Evolutionary conservation across 2,113 vertebrate species (phyloP).

Genomic region (Sinosuthora webbiana): DNA sequence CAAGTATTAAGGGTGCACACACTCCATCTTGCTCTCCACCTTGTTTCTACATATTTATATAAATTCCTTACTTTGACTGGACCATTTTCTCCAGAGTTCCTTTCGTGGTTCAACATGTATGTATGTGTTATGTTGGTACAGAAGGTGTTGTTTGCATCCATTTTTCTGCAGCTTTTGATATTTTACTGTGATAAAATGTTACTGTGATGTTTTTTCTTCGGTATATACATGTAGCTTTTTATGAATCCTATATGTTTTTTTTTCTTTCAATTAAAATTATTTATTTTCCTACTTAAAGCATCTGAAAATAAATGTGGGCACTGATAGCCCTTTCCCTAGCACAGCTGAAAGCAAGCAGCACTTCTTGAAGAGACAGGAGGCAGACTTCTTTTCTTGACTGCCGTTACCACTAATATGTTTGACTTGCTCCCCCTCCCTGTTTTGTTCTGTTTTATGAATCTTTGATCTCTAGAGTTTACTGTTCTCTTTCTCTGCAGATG

Average conservation of each 20-base stretch:
- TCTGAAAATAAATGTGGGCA: not conserved
- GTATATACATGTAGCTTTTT: not conserved
- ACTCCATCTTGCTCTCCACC: not conserved
- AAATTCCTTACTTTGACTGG: not conserved
- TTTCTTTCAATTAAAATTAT: not conserved
- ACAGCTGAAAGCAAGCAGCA: not conserved
- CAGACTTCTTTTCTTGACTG: not conserved
- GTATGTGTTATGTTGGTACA: accelerated
- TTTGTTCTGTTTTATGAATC: not conserved
- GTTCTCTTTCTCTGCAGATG: conserved; percentile 75
- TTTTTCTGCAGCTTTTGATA: not conserved
- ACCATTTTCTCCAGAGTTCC: not conserved
- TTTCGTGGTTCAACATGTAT: not conserved
- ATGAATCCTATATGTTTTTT: not conserved
- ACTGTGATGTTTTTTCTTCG: not conserved
- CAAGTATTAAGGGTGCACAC: not conserved
- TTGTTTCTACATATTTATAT: not conserved
- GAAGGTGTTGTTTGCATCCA: not conserved
- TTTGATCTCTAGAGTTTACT: not conserved
- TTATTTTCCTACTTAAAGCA: not conserved
- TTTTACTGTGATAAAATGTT: not conserved
- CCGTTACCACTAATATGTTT: not conserved
- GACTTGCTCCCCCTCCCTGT: not conserved
- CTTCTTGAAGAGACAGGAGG: not conserved
- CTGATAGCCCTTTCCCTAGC: not conserved